Conservation (phyloP, 2,113 vertebrate species). For the Pelecanoides urinatrix region DNA sequence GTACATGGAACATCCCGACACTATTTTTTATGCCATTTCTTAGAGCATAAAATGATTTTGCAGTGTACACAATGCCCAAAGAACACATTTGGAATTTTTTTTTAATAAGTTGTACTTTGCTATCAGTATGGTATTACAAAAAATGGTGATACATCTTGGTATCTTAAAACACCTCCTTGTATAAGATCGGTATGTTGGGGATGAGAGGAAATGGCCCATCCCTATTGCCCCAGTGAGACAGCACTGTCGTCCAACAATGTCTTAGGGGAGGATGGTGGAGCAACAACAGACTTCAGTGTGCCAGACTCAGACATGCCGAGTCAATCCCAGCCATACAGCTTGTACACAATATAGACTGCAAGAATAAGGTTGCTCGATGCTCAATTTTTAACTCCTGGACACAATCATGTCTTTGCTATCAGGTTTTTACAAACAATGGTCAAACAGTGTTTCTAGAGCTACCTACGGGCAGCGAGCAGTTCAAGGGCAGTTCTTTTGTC, state of each 20-base stretch:
- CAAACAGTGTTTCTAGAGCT: not conserved
- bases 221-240: not conserved
- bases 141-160: not conserved
- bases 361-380: not conserved
- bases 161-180: not conserved
- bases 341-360: not conserved
- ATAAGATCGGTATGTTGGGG: accelerated
- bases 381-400: not conserved
- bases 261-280: not conserved
- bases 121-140: not conserved
- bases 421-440: not conserved
- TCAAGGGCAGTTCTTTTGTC: not conserved
- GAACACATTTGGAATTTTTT: not conserved
- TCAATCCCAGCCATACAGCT: not conserved
- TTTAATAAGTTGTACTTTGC: not conserved
- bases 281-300: not conserved
- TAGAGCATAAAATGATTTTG: not conserved
- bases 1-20: not conserved
- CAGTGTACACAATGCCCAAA: not conserved
- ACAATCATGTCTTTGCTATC: not conserved
- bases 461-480: not conserved
- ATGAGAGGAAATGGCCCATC: not conserved
- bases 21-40: not conserved
- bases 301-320: not conserved
- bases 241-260: not conserved